Evolutionary conservation across 2,113 vertebrate species (phyloP).

Genomic region (Dromiciops gliroides): DNA sequence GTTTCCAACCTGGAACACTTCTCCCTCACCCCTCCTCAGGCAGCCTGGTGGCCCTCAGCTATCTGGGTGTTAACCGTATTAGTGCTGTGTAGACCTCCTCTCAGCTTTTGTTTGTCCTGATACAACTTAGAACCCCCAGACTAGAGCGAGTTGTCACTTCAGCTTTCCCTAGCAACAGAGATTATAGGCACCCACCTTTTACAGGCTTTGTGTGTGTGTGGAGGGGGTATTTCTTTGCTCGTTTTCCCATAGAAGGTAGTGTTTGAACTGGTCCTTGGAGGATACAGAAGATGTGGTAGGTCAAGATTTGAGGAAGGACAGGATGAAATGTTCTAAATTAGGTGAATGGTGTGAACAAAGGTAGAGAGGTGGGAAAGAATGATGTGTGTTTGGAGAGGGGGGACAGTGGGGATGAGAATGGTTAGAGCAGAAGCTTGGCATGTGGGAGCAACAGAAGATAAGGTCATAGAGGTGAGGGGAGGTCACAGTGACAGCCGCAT

Average conservation of each 20-base stretch:
- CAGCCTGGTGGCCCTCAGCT: not conserved
- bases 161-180: not conserved
- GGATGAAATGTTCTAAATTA: not conserved
- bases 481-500: not conserved
- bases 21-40: not conserved
- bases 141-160: not conserved
- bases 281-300: not conserved
- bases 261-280: not conserved
- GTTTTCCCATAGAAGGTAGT: not conserved
- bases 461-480: not conserved
- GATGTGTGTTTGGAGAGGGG: not conserved
- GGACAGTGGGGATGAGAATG: not conserved
- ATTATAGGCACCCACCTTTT: not conserved
- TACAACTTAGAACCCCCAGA: not conserved
- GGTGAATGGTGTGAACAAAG: not conserved
- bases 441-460: not conserved
- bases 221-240: not conserved
- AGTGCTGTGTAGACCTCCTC: not conserved
- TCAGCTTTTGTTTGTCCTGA: not conserved
- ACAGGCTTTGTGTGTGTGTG: too few relatives aligned
- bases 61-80: not conserved
- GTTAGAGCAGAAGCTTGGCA: not conserved
- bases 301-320: not conserved
- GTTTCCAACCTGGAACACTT: not conserved
- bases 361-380: not conserved